Evolutionary conservation across 2,888 invertebrate genomes (phyloP), one percentile per base, ranked within the genome.

Genomic region (Aspidiotus rigidus): DNA sequence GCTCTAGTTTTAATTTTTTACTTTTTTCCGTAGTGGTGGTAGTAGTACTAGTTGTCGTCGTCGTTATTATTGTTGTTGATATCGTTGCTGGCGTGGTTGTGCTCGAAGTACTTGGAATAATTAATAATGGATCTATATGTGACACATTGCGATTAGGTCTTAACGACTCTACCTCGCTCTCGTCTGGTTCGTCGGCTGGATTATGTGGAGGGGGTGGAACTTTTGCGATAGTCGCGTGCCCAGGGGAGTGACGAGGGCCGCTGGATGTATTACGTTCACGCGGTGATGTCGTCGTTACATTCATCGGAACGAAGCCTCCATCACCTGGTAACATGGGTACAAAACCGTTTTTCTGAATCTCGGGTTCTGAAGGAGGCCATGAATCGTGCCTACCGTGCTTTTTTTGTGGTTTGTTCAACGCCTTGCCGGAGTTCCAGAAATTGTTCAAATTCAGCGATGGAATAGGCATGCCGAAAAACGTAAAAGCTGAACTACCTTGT

Each of bases 381-480:
- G 77, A 77, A 42, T 78, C 75, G 64, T 78, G 78, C 44, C 79
- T 79, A 13, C 73, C 73, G 64, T 70, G 67, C 62, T 73, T 79
- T 77, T 72, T 61, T 28, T 28, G 28, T 44, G 54, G 16, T n/a
- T 73, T 40, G 15, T 69, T 60, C n/a, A 53, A 7, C 6, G 67
- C 61, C 69, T 72, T 17, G 44, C 57, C 69, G 44, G 71, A 69
- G 39, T 71, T 71, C 73, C 72, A 73, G 57, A 73, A 71, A 49
- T 73, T 72, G 15, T 72, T 71, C 10, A 72, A 66, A 73, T 86
- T 86, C 61, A 91, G 77, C 54, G 84, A 82, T 1, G 90, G 88
- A 71, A 92, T 76, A 0, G 92, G 91, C 76, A 91, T 85, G 0
- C 92, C 92, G 75, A 92, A 92, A 76, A 92, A 90, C 13, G 91